Evolutionary conservation across 2,797 vertebrate species (phyloP).

Genomic region (Steatocranus sp.): DNA sequence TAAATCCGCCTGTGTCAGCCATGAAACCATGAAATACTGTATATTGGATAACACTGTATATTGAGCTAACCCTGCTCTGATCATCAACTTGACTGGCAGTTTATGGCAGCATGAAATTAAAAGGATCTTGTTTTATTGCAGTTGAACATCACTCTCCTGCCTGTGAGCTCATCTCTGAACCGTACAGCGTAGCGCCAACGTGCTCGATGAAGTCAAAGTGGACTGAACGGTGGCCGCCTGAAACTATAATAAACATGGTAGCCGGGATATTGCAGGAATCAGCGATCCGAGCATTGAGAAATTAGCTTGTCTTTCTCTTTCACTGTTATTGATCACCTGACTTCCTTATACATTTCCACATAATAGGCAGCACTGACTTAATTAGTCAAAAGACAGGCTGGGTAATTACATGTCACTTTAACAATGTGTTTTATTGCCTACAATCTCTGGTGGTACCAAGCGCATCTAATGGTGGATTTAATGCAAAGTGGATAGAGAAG

Average conservation of each 20-base stretch:
- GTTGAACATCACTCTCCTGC: constrained; percentile 14
- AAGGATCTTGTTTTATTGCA: constrained; percentile 43
- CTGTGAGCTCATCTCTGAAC: not conserved
- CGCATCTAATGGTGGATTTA: constrained; percentile 53
- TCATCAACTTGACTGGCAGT: constrained; percentile 43
- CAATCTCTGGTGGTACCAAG: constrained; percentile 42
- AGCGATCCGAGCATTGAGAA: constrained; percentile 45
- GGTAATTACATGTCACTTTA: constrained; percentile 75
- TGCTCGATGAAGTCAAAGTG: constrained; percentile 7
- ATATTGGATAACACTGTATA: constrained; percentile 12
- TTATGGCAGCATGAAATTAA: constrained; percentile 60
- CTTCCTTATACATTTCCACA: constrained; percentile 67
- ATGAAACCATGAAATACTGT: constrained; percentile 29
- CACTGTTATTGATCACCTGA: constrained; percentile 74
- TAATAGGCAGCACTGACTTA: constrained; percentile 68
- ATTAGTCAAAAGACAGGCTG: constrained; percentile 72
- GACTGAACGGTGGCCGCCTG: not conserved
- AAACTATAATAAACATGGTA: constrained; percentile 18
- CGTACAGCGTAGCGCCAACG: not conserved
- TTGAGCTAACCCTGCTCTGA: not conserved
- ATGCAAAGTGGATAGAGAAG: constrained; percentile 37
- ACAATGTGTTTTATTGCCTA: constrained; percentile 72
- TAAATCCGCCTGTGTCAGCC: not conserved
- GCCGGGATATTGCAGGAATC: constrained; percentile 41
- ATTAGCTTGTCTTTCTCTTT: constrained; percentile 59